Base-by-base conservation (phyloP, 1,140 invertebrate genomes). In the Stegodyphus mimosarum region DNA sequence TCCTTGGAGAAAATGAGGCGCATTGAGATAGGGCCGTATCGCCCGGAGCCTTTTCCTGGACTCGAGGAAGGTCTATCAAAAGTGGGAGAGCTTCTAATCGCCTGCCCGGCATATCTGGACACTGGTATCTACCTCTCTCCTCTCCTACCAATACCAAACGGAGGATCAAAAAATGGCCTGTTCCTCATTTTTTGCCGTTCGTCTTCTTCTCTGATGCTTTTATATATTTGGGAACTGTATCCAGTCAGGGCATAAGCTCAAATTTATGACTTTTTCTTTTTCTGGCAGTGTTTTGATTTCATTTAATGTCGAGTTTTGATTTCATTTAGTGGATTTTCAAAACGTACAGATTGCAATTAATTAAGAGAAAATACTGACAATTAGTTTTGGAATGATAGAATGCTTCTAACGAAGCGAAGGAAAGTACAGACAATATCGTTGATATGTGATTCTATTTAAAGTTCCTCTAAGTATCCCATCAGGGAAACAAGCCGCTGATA, bases 11-110 rank as follows among this genome's bases (percentile, higher is more conserved):
- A 81, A 81, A 72, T 72, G 79, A 80, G 77, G 67, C 77, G 52
- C 77, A 33, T 60, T 55, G 79, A 81, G 79, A 81, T 81, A 81
- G 70, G 70, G 70, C 70, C 70, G 52, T 81, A 81, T 81, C 79
- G 79, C 79, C 79, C 15, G 53, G 60, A 71, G 67, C 77, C 52
- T 80, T 78, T 80, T 81, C 79, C 79, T 78, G 74, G 77, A 80
- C 64, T 71, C 66, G 77, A 80, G 77, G 67, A 71, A 53, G 77
- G 77, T 70, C 67, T 71, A 80, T 80, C 77, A 80, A 80, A 53
- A 71, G 77, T n/a, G 50, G 50, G 50, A 55, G 50, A 52, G 73
- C 13, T 15, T 15, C 55, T 60, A 60, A 60, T 60, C 55, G 55
- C 55, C 67, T 60, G 72, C 50, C 72, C 9, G 70, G 18, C 17